Evolutionary conservation across 2,113 vertebrate species (phyloP).

Genomic region (Salminus brasiliensis): DNA sequence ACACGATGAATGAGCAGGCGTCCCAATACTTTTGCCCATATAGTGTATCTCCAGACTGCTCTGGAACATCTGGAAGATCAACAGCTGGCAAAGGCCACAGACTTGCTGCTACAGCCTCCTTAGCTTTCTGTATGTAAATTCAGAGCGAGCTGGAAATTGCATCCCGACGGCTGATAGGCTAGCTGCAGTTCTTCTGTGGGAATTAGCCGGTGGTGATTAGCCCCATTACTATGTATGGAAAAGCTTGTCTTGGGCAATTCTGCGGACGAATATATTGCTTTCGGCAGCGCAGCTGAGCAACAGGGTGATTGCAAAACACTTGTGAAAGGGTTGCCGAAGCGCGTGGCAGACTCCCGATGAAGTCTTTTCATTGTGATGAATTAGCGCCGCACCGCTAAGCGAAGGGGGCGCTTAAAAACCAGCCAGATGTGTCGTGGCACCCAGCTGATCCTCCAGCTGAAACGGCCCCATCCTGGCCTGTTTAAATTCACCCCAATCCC

Average conservation of each 20-base stretch:
- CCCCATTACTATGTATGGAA: not conserved
- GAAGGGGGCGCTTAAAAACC: conserved; percentile 44
- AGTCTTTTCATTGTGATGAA: conserved; percentile 16
- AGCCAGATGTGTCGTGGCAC: conserved; percentile 43
- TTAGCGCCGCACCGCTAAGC: conserved; percentile 15
- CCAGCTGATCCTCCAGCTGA: conserved; percentile 16
- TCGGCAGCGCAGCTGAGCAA: not conserved
- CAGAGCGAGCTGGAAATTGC: not conserved
- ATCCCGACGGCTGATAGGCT: not conserved
- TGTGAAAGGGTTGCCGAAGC: not conserved
- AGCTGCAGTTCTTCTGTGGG: not conserved
- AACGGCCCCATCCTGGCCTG: conserved; percentile 27
- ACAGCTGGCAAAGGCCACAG: not conserved
- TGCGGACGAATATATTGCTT: not conserved
- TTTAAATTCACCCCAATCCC: conserved; percentile 57
- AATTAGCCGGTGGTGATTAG: not conserved
- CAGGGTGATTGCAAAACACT: not conserved
- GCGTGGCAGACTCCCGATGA: not conserved
- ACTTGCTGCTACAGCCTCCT: not conserved
- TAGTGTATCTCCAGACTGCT: too few relatives aligned
- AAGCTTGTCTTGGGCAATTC: not conserved
- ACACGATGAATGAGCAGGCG: too few relatives aligned
- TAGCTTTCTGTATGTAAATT: not conserved
- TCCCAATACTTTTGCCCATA: too few relatives aligned
- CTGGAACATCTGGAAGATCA: not conserved